Conservation (phyloP, 2,113 vertebrate genomes). For the Periophthalmodon schlosseri region DNA sequence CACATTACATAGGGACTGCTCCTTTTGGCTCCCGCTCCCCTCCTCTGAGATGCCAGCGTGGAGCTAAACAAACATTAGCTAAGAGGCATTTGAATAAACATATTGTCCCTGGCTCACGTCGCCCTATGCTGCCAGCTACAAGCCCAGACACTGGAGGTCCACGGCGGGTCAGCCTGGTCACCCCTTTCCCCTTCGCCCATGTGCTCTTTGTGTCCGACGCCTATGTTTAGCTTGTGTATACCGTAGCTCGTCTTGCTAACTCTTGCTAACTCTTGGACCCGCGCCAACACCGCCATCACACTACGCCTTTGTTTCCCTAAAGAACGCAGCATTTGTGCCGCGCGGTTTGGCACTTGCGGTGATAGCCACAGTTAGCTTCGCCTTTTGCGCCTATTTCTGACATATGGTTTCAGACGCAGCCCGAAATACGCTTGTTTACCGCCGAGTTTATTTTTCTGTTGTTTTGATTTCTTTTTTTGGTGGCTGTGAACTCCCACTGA, state of each 20-base stretch:
- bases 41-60: constrained; percentile 68
- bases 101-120: constrained; percentile 63
- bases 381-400: constrained; percentile 57
- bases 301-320: constrained; percentile 55
- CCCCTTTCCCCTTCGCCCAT: constrained; percentile 17
- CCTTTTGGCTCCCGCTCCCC: constrained; percentile 42
- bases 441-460: constrained; percentile 47
- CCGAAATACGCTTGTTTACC: constrained; percentile 47
- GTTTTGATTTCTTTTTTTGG: constrained; percentile 21
- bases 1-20: neutral
- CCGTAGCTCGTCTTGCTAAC: constrained; percentile 1
- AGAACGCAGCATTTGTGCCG: constrained; percentile 57
- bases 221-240: constrained; percentile 31
- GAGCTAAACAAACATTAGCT: constrained; percentile 73
- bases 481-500: constrained; percentile 16
- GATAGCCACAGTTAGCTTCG: constrained; percentile 67
- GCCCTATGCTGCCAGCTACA: constrained; percentile 62
- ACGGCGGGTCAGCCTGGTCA: constrained; percentile 55
- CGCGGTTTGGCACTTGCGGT: constrained; percentile 51
- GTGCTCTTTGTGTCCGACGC: constrained; percentile 54
- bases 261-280: constrained; percentile 41
- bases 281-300: constrained; percentile 52
- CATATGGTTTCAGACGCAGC: constrained; percentile 44
- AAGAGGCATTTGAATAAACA: constrained; percentile 75
- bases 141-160: constrained; percentile 44